Base-by-base conservation (phyloP, 35 echinoderm and acorn worm genomes). In the Hemicentrotus pulcherrimus region DNA sequence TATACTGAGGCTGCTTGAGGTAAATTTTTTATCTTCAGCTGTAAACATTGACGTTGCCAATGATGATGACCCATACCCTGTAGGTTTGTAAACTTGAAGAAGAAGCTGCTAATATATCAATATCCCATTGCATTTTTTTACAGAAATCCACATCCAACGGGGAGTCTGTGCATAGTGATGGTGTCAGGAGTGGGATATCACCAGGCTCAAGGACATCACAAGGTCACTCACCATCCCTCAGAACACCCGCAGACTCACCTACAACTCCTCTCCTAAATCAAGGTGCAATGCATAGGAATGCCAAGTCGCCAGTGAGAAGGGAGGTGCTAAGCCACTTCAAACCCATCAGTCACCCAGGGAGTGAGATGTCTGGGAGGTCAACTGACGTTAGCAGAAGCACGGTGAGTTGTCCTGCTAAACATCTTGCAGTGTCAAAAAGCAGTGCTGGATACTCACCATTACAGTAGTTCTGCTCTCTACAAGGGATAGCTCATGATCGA, bases 311-410 rank as follows among this genome's bases (percentile, higher is more conserved):
- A 48, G 91, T 93, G 11, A 93, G 32, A 47, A 93, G 30, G 48
- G 91, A 93, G 30, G 91, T 93, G 45, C 91, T 93, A 15, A 93
- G 48, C 48, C 91, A 93, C 48, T 93, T 93, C 91, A 93, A 58
- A 31, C 91, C 91, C 91, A 93, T 93, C 47, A 93, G 91, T 47
- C 91, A 93, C 7, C 91, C 91, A n/a, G 91, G 47, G 22, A 93
- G 91, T 93, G 91, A 93, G n/a, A 15, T 47, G 32, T 93, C 91
- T n/a, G 91, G 18, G 16, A 47, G 91, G 91, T 93, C 91, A 13
- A 28, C 46, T 13, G 91, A 93, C 30, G 46, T 46, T 6, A 93
- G 91, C 46, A 16, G 91, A 31, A 93, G 91, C 46, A 50, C 91
- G 30, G 91, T 93, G 48, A 93, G 91, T 93, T 45, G 65, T 78